Conservation (phyloP, 2,888 invertebrate species). For the Trichopria drosophilae region DNA sequence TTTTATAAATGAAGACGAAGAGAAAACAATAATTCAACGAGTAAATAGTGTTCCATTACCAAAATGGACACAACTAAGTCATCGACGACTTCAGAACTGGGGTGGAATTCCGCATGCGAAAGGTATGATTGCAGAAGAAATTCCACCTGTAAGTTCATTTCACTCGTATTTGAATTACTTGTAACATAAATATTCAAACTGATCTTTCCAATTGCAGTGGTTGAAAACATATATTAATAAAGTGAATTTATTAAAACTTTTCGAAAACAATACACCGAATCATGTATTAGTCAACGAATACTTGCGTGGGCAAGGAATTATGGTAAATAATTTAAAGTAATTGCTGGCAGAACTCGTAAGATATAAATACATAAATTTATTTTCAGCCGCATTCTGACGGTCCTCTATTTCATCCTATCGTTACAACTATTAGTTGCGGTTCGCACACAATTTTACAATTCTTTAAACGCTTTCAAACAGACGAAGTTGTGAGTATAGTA, state of each 20-base stretch:
- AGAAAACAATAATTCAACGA: slow-evolving; percentile 70
- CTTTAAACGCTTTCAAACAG: slow-evolving; percentile 61
- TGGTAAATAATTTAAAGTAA: slow-evolving; percentile 63
- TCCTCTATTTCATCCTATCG: slow-evolving; percentile 86
- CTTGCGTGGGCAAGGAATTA: slow-evolving; percentile 88
- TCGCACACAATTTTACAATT: slow-evolving; percentile 91
- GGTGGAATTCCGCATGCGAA: slow-evolving; percentile 92
- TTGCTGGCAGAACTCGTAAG: neutral
- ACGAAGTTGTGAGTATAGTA: slow-evolving; percentile 47
- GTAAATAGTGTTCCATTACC: slow-evolving; percentile 84
- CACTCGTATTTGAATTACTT: too few relatives aligned
- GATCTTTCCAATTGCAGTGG: slow-evolving; percentile 64
- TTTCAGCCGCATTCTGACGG: slow-evolving; percentile 89
- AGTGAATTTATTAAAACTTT: slow-evolving; percentile 70
- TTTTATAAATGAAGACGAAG: slow-evolving; percentile 78
- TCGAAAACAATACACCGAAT: slow-evolving; percentile 75
- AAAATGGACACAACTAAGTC: slow-evolving; percentile 92
- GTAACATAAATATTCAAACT: neutral
- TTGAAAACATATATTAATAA: slow-evolving; percentile 71
- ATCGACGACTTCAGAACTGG: slow-evolving; percentile 95
- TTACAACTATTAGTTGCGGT: slow-evolving; percentile 90
- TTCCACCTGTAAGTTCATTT: slow-evolving; percentile 70
- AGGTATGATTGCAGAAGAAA: slow-evolving; percentile 88
- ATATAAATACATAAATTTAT: slow-evolving; percentile 12
- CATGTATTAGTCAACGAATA: slow-evolving; percentile 97